Percentiles rank a stretch among this genome's conserved stretches.
phyloP scores from a whole-genome alignment of 2,888 invertebrate species.

The Abrostola tripartita region DNA sequence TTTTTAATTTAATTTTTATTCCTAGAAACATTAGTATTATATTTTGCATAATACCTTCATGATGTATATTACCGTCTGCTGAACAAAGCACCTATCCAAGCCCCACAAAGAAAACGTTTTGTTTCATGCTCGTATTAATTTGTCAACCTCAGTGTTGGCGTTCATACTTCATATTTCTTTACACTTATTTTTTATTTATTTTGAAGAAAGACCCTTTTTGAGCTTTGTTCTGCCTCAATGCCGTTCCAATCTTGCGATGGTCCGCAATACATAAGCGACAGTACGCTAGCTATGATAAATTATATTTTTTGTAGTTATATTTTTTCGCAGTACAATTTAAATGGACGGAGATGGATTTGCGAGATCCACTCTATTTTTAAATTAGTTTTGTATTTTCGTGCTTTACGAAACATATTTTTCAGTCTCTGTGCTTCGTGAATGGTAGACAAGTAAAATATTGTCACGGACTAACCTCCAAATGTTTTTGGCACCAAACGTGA shows the following conservation, averaged over 20 bases:
- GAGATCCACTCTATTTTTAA: constrained; percentile 10
- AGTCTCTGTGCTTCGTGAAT: not conserved
- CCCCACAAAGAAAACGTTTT: constrained; percentile 21
- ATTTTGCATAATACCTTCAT: not conserved
- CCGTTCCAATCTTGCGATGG: constrained; percentile 30
- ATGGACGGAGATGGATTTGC: constrained; percentile 14
- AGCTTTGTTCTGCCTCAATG: constrained; percentile 33
- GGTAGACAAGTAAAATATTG: constrained; percentile 36
- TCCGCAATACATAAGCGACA: constrained; percentile 15
- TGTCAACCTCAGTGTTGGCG: constrained; percentile 39
- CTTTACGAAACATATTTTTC: constrained; percentile 24
- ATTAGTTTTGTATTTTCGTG: constrained; percentile 14
- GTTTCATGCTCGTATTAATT: constrained; percentile 30
- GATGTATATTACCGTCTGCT: constrained; percentile 1
- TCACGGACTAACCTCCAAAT: constrained; percentile 29
- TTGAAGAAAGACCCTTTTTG: constrained; percentile 34
- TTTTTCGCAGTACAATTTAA: constrained; percentile 10
- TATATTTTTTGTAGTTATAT: constrained; percentile 11
- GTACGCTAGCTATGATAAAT: constrained; percentile 32
- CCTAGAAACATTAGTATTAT: not conserved
- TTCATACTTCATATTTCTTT: constrained; percentile 39
- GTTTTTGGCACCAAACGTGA: constrained; percentile 15
- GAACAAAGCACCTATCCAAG: constrained; percentile 4
- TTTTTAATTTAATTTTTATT: too few relatives aligned
- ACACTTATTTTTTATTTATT: constrained; percentile 33